Evolutionary conservation across 2,888 invertebrate genomes (phyloP), one percentile per base, ranked within the genome.

Genomic region (Odontomyia ornata): DNA sequence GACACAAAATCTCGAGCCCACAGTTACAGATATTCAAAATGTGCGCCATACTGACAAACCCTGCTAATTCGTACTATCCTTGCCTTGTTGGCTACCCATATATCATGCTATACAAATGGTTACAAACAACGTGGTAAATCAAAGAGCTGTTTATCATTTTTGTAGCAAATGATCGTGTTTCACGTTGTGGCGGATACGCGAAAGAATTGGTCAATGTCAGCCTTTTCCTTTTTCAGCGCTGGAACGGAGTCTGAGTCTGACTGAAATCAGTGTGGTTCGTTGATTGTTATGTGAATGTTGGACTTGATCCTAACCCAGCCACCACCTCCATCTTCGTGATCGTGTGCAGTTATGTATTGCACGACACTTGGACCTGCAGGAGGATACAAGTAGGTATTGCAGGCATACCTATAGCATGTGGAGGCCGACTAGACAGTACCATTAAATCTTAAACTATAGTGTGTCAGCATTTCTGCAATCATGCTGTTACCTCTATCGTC

Each of bases 131-230:
- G 43, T 46, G 36, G 73, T 73, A 57, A 73, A 73, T 60, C 73
- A 60, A 25, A 69, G 62, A 75, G 77, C 75, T 77, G 75, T 77
- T 77, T 46, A 77, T 77, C 76, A 77, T 76, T 77, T 76, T 56
- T 75, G 62, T 76, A 76, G 69, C 77, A 77, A 75, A 76, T 65
- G 76, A 76, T 73, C 75, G 73, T 57, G 75, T 77, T 76, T 69
- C 77, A 47, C 21, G 47, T 75, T 77, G 77, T 62, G 62, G 36
- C 4, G 67, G 67, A 36, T 43, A 23, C 23, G 15, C 1, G 18
- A 67, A 46, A 23, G 67, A 67, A 67, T 67, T n/a, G 9, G 67
- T 67, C n/a, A 67, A 46, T n/a, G 43, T 30, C 67, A 67, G 21
- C 18, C 25, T 64, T 27, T 64, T 52, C 18, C 52, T 52, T 13